phyloP scores from a whole-genome alignment of 2,113 vertebrate species.

The Illadopsis cleaveri region DNA sequence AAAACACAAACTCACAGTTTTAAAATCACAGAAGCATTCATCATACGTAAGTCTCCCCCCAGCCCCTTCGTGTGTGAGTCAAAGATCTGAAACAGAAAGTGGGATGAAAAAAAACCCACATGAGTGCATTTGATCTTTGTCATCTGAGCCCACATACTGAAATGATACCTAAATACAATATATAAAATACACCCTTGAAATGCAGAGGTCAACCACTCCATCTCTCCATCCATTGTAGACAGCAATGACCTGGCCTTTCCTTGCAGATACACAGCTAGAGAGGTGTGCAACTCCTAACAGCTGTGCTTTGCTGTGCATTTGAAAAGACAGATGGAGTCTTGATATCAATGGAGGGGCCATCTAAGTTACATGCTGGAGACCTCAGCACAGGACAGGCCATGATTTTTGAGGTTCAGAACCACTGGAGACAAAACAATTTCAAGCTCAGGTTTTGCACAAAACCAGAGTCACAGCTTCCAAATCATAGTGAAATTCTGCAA shows the following conservation, averaged over 20 bases:
- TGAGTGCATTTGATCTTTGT: background rate
- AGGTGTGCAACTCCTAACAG: background rate
- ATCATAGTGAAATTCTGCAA: background rate
- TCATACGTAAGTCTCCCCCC: background rate
- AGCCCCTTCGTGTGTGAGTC: background rate
- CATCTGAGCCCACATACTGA: background rate
- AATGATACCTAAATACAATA: background rate
- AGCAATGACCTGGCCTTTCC: background rate
- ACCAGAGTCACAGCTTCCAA: background rate
- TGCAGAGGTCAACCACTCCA: background rate
- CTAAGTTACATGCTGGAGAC: background rate
- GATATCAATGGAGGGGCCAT: accelerated
- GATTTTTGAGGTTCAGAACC: background rate
- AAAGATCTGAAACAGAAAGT: background rate
- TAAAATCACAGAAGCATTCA: background rate
- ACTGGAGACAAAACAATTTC: background rate
- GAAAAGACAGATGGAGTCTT: background rate
- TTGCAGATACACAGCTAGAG: background rate
- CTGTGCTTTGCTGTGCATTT: background rate
- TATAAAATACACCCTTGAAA: background rate
- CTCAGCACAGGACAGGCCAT: background rate
- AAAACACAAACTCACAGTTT: background rate
- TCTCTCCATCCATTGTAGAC: background rate
- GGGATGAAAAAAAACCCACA: background rate
- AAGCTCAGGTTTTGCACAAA: background rate